Evolutionary conservation across 2,888 invertebrate genomes (phyloP).

Genomic region (Drosophila pseudotalamancana): DNA sequence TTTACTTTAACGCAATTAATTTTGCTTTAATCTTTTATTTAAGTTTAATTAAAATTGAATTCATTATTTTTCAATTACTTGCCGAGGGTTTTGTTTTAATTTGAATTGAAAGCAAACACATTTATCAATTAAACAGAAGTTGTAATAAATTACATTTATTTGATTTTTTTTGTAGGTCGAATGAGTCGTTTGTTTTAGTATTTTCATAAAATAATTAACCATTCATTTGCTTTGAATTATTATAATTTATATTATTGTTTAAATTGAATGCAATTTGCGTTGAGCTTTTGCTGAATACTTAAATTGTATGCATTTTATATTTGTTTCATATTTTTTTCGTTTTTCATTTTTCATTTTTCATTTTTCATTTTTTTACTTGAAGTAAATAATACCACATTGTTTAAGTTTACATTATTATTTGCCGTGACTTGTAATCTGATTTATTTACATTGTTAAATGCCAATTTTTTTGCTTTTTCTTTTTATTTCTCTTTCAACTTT

Average conservation of each 20-base stretch:
- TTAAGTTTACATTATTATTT: constrained; percentile 21
- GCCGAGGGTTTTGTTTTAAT: not conserved
- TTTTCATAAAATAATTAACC: constrained; percentile 19
- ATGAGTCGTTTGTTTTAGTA: not conserved
- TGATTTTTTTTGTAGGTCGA: not conserved
- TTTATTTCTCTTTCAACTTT: constrained; percentile 1
- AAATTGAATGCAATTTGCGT: constrained; percentile 21
- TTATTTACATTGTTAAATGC: constrained; percentile 37
- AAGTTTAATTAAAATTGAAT: not conserved
- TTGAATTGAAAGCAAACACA: not conserved
- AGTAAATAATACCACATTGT: constrained; percentile 71
- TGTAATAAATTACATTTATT: not conserved
- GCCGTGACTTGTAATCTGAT: not conserved
- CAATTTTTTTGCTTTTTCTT: constrained; percentile 4
- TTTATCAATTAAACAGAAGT: constrained; percentile 3
- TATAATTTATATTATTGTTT: constrained; percentile 15
- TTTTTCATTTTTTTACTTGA: constrained; percentile 50
- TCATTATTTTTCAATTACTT: not conserved
- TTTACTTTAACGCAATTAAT: not conserved
- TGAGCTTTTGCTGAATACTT: constrained; percentile 28
- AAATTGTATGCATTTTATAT: constrained; percentile 15
- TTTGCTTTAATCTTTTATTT: not conserved
- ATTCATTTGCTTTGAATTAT: constrained; percentile 18
- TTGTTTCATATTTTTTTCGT: not conserved
- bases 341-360: not conserved